Base-by-base conservation (phyloP, 2,113 vertebrate species). In the Rhodinocichla rosea region DNA sequence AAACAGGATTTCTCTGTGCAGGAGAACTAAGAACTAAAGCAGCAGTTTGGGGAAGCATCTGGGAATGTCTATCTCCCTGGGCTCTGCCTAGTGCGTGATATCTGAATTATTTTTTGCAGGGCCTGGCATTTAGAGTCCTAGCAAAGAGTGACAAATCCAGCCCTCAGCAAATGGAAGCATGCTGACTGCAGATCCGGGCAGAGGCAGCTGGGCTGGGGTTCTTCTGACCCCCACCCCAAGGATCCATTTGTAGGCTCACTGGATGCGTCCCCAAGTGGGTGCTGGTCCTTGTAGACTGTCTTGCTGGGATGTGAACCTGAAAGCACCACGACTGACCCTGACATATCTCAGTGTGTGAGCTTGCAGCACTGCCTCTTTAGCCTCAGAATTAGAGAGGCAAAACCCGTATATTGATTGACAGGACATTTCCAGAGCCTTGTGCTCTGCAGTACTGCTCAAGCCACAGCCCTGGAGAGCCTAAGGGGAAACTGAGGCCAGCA, bases 261-360 rank as follows among this genome's bases (percentile, higher is more conserved):
- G 57, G 24, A n/a, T 93, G 19, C 11, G 64, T 12, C 49, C 52
- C 3, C 1, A 39, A 82, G 30, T 1, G 1, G 5, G 6, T 59
- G 12, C 42, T 74, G 33, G 15, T 16, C 37, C 27, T 68, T 15
- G 7, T 57, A 45, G 74, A 30, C 1, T 52, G 13, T 79, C 15
- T 32, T 6, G 2, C 15, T 17, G 18, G 27, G 15, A 39, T 75
- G 39, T 20, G 44, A 79, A 82, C 37, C 13, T n/a, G 49, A 69
- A 91, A 90, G 32, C 39, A 63, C 13, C 10, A 20, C 71, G 19
- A 6, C 16, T 44, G 39, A 19, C 39, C 18, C 37, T 57, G 40
- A 23, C 0, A 0, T n/a, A 10, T 50, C 23, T 26, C 30, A 20
- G 28, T 55, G 18, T 15, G 19, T 47, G 30, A 68, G 14, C 16